These are phyloP conservation scores for Phymorhynchus buccinoides DNA, from an alignment of 1,140 invertebrate species.

Conservation along the genomic window DNA sequence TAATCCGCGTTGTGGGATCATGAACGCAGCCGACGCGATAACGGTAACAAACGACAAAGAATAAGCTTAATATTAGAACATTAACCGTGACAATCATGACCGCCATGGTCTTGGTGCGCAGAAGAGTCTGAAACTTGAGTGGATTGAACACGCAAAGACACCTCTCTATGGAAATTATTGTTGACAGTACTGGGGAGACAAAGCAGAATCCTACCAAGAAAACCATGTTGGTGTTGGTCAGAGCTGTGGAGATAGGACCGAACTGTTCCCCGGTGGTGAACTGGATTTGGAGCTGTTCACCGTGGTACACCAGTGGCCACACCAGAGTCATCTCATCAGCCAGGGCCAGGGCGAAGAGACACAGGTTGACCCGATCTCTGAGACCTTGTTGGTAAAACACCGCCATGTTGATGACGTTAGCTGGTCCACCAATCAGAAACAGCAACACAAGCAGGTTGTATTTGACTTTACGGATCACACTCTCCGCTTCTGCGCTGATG, in stretches of 20 bases:
- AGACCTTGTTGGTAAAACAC: too few species aligned
- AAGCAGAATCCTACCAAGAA: background rate
- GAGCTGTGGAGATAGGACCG: background rate
- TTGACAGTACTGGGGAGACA: background rate
- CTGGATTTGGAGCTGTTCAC: background rate
- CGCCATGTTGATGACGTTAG: conserved; percentile 3
- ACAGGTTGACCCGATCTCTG: background rate
- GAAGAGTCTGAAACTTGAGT: background rate
- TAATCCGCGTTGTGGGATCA: background rate
- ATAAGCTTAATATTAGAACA: background rate
- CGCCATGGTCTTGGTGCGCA: conserved; percentile 1
- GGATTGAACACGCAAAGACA: conserved; percentile 26
- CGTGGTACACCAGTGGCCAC: background rate
- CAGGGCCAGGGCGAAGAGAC: background rate
- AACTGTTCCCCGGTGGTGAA: background rate
- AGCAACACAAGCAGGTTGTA: too few species aligned
- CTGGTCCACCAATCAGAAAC: background rate
- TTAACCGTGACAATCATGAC: background rate
- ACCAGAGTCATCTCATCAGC: background rate
- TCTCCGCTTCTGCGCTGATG: too few species aligned
- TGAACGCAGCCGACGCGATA: background rate
- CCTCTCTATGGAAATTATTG: conserved; percentile 7
- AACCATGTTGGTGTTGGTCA: background rate
- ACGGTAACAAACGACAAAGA: background rate
- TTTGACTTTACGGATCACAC: too few species aligned